Base-by-base conservation (phyloP, 1,140 invertebrate species). In the Drosophila baimaii region DNA sequence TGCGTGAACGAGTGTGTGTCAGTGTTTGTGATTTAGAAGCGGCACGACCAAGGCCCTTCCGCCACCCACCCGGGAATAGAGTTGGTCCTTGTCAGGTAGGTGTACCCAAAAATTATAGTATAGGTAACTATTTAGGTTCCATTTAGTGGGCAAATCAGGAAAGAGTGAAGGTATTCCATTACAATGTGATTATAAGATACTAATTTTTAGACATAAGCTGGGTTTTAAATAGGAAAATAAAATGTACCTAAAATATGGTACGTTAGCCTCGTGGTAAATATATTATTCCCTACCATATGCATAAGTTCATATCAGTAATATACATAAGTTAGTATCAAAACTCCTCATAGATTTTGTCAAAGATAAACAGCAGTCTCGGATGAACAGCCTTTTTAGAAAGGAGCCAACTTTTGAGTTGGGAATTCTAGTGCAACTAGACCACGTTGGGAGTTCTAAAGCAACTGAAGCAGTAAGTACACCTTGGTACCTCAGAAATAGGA, bases 11-110 rank as follows among this genome's bases (percentile, higher is more conserved):
- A 64, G 58, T 63, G 70, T 61, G 43, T 63, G 57, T 25, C 27
- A 44, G 66, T 68, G 55, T 57, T 43, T 63, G 31, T 76, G 65
- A 79, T 77, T 54, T 69, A 72, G 66, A 65, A 69, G 27, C 29
- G 54, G 47, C 39, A 55, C 44, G 23, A 69, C 44, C 35, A 25
- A 27, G 44, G 23, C 3, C 31, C 41, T n/a, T 21, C 2, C n/a
- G 9, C 31, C 64, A 25, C 25, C 31, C 61, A 31, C 1, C 2
- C 21, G 25, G 57, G 37, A 15, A 41, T 64, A 59, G n/a, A 55
- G 15, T 15, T 29, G 5, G 7, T 12, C 35, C n/a, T 17, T 8
- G 19, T 4, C 54, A 15, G 17, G 49, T 33, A 21, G 6, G 1
- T 33, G 51, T 52, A 33, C 51, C 19, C 17, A 1, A 1, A 17